Percentiles rank a stretch among this genome's conserved stretches.
phyloP scores from a whole-genome alignment of 2,797 vertebrate species.

The Chrosomus eos region DNA sequence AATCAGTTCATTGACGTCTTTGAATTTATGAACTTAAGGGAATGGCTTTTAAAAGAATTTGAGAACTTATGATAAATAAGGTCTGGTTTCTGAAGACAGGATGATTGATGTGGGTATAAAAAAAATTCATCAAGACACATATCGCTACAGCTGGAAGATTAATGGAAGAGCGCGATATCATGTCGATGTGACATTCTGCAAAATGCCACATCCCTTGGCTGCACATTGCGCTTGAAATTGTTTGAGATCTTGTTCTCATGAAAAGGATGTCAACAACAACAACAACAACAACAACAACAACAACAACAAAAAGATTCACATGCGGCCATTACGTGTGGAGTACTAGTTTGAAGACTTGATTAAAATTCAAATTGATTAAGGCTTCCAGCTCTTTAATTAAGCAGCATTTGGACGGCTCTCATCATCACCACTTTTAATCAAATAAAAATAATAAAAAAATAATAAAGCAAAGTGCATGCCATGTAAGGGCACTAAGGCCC shows the following conservation, averaged over 20 bases:
- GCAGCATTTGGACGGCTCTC: not conserved
- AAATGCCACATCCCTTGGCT: slow-evolving; percentile 39
- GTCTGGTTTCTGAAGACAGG: slow-evolving; percentile 35
- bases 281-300: not conserved
- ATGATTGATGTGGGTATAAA: slow-evolving; percentile 40
- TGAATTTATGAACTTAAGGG: slow-evolving; percentile 50
- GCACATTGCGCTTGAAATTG: not conserved
- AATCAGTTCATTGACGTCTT: slow-evolving; percentile 44
- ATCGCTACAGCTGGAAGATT: slow-evolving; percentile 28
- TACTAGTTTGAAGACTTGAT: slow-evolving; percentile 10
- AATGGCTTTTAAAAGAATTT: slow-evolving; percentile 29
- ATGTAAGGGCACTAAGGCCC: not conserved
- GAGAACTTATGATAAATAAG: slow-evolving; percentile 44
- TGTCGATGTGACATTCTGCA: slow-evolving; percentile 35
- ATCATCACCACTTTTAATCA: not conserved
- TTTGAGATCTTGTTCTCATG: not conserved
- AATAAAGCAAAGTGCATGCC: not conserved
- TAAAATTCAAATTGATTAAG: not conserved
- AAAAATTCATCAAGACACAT: slow-evolving; percentile 32
- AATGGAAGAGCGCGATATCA: slow-evolving; percentile 23
- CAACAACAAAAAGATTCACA: not conserved
- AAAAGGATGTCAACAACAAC: not conserved
- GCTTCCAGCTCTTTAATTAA: slow-evolving; percentile 22
- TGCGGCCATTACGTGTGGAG: not conserved
- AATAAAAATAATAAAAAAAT: not conserved